These are phyloP conservation scores for Anorthoa munda DNA, from an alignment of 2,888 invertebrate genomes.

Conservation along the genomic window DNA sequence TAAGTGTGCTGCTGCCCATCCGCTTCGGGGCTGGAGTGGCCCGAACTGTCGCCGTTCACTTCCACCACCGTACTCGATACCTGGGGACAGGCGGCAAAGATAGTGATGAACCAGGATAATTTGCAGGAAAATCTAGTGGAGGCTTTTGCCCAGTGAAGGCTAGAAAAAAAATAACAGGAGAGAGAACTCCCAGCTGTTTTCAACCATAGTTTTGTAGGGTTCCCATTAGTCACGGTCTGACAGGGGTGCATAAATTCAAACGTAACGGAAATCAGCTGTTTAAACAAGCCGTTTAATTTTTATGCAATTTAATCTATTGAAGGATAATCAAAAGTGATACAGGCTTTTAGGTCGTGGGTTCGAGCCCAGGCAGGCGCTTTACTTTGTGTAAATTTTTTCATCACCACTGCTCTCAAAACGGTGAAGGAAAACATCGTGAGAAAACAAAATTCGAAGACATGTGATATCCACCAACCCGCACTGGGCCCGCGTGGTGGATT, in stretches of 20 bases:
- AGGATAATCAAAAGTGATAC: too few species aligned
- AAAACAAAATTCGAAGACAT: too few species aligned
- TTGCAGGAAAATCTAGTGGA: background rate
- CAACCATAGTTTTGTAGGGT: background rate
- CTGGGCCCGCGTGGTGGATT: too few species aligned
- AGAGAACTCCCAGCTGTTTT: background rate
- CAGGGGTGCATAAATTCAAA: conserved; percentile 9
- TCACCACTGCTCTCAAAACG: too few species aligned
- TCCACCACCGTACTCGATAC: conserved; percentile 87
- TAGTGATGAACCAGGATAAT: background rate
- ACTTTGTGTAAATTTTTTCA: too few species aligned
- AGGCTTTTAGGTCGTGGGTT: background rate
- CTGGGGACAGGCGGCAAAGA: conserved; percentile 69
- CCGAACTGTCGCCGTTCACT: conserved; percentile 90
- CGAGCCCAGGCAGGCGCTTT: too few species aligned
- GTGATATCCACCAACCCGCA: too few species aligned
- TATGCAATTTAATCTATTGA: background rate
- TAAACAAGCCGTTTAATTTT: background rate
- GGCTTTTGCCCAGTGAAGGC: too few species aligned
- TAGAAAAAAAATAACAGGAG: too few species aligned
- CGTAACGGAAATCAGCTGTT: background rate
- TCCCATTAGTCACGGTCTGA: conserved; percentile 13
- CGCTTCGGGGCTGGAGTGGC: conserved; percentile 89
- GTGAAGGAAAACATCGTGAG: too few species aligned
- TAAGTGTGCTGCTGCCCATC: conserved; percentile 91